Percentiles rank a stretch among this genome's conserved stretches.
phyloP scores from a whole-genome alignment of 2,888 invertebrate genomes.

The Polyommatus icarus region DNA sequence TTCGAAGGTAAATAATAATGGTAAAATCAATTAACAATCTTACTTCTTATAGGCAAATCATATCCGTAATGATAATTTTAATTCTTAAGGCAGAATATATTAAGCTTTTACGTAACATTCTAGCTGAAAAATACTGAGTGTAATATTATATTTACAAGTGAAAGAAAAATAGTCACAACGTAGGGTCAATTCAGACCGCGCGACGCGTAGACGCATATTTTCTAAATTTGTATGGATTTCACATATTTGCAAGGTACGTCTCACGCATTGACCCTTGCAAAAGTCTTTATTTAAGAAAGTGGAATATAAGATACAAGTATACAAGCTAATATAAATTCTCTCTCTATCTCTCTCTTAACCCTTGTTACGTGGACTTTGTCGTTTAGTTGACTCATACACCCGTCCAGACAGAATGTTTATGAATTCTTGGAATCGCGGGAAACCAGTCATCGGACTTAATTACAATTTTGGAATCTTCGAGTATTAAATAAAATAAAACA shows the following conservation, averaged over 20 bases:
- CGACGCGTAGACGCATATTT: too few relatives aligned
- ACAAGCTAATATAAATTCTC: neutral
- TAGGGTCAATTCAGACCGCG: too few relatives aligned
- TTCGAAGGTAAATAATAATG: neutral
- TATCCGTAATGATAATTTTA: too few relatives aligned
- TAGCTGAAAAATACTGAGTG: too few relatives aligned
- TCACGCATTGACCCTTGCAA: neutral
- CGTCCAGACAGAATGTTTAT: slow-evolving; percentile 2
- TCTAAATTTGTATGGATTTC: too few relatives aligned
- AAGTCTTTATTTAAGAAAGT: neutral
- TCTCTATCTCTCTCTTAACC: neutral
- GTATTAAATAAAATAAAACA: neutral
- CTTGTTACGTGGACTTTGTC: neutral
- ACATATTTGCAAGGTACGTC: too few relatives aligned
- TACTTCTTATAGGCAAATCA: too few relatives aligned
- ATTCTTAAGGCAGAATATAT: too few relatives aligned
- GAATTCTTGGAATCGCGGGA: neutral
- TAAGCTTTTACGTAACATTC: too few relatives aligned
- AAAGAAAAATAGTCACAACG: too few relatives aligned
- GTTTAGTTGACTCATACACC: neutral
- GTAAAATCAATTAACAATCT: too few relatives aligned
- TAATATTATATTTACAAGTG: too few relatives aligned
- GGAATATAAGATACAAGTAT: neutral
- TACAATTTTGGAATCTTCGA: neutral
- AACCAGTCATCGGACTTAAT: neutral